A percentile compares a stretch with the other conserved stretches of the same genome.
Conservation (phyloP, 2,888 invertebrate species). For the Brenthis hecate region DNA sequence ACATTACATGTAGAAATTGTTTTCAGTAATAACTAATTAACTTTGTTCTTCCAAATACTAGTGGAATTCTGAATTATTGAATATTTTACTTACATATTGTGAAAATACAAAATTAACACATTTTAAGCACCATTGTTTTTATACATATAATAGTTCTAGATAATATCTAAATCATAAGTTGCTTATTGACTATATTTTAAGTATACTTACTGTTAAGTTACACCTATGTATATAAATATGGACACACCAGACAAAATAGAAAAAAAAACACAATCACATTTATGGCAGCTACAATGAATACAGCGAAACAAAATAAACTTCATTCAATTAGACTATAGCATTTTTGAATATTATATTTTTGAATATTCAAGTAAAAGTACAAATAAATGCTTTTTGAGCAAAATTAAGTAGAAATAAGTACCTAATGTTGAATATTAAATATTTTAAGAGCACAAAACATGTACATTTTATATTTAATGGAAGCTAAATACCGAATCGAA, state of each 20-base stretch:
- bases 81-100: background rate
- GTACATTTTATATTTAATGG: slow-evolving; percentile 23
- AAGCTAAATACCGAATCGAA: slow-evolving; percentile 22
- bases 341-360: too few relatives aligned
- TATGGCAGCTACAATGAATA: slow-evolving; percentile 3
- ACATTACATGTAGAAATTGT: slow-evolving; percentile 9
- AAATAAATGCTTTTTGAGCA: slow-evolving; percentile 49
- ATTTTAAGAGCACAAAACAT: slow-evolving; percentile 21
- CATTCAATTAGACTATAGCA: too few relatives aligned
- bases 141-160: slow-evolving; percentile 8
- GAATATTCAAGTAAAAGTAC: slow-evolving; percentile 17
- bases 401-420: slow-evolving; percentile 38
- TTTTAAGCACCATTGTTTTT: slow-evolving; percentile 31
- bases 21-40: background rate
- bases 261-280: background rate
- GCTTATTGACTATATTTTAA: slow-evolving; percentile 22
- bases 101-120: slow-evolving; percentile 13
- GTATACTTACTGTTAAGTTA: slow-evolving; percentile 4
- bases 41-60: slow-evolving; percentile 5
- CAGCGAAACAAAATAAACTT: too few relatives aligned
- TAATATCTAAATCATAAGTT: slow-evolving; percentile 16
- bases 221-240: background rate
- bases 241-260: background rate
- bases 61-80: slow-evolving; percentile 1
- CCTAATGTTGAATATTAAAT: slow-evolving; percentile 30